Conservation (phyloP, 2,113 vertebrate species). For the Cheirogaleus medius region DNA sequence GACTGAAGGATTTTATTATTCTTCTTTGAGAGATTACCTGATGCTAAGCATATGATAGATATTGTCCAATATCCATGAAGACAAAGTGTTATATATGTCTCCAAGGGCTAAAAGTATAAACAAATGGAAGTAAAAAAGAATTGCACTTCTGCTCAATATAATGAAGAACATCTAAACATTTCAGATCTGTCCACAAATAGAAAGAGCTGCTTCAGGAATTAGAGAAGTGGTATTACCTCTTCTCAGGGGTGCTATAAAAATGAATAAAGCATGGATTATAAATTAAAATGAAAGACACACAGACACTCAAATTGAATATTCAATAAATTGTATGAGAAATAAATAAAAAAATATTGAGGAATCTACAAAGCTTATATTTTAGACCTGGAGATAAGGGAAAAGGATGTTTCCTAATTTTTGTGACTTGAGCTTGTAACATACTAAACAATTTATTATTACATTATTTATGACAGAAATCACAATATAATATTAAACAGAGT, state of each 20-base stretch:
- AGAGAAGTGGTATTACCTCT: not conserved
- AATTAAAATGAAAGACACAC: not conserved
- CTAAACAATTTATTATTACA: not conserved
- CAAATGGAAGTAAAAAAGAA: not conserved
- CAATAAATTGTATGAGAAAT: not conserved
- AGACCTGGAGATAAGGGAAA: not conserved
- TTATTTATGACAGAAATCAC: not conserved
- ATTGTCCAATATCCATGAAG: not conserved
- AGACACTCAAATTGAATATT: not conserved
- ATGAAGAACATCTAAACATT: not conserved
- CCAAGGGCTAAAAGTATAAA: not conserved
- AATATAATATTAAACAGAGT: not conserved
- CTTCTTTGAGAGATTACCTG: not conserved
- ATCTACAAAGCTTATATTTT: not conserved
- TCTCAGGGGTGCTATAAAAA: not conserved
- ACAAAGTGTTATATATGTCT: not conserved
- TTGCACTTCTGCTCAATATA: not conserved
- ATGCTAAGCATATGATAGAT: not conserved
- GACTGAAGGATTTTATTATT: not conserved
- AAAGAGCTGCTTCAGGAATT: not conserved
- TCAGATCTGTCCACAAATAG: not conserved
- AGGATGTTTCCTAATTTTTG: not conserved
- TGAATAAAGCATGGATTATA: not conserved
- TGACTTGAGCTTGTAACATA: not conserved
- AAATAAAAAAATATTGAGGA: not conserved